Percentiles rank a stretch among this genome's conserved stretches.
Conservation (phyloP, 2,888 invertebrate species). For the Diloba caeruleocephala region DNA sequence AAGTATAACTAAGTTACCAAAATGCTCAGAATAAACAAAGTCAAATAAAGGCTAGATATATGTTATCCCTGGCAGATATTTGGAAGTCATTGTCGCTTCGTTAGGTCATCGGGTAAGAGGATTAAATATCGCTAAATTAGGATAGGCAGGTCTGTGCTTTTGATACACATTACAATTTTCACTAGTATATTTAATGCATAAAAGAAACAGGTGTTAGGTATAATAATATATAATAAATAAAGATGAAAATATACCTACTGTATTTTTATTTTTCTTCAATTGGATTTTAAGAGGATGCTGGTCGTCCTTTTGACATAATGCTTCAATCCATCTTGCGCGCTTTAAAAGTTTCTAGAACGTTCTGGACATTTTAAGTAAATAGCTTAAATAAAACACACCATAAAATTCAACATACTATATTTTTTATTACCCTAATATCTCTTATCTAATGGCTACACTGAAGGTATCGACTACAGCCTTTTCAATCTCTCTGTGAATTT, state of each 20-base stretch:
- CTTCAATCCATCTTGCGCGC: too few relatives aligned
- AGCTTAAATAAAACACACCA: background rate
- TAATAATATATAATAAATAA: background rate
- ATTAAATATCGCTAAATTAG: background rate
- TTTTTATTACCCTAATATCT: slow-evolving; percentile 17
- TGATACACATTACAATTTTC: background rate
- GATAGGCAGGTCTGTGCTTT: background rate
- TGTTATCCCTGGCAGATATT: too few relatives aligned
- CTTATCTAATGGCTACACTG: slow-evolving; percentile 78
- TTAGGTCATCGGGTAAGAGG: too few relatives aligned
- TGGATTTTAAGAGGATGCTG: too few relatives aligned
- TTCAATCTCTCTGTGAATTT: slow-evolving; percentile 94
- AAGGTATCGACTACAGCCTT: slow-evolving; percentile 80
- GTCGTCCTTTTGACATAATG: too few relatives aligned
- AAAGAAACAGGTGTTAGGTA: too few relatives aligned
- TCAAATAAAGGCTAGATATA: too few relatives aligned
- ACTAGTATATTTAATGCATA: background rate
- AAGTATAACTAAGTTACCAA: too few relatives aligned
- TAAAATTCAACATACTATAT: slow-evolving; percentile 37
- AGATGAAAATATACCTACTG: background rate
- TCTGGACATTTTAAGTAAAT: too few relatives aligned
- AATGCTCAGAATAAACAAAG: too few relatives aligned
- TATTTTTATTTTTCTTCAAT: background rate
- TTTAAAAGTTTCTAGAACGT: too few relatives aligned
- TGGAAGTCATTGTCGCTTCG: too few relatives aligned